phyloP scores from a whole-genome alignment of 2,113 vertebrate genomes.

The Pyrgilauda ruficollis region DNA sequence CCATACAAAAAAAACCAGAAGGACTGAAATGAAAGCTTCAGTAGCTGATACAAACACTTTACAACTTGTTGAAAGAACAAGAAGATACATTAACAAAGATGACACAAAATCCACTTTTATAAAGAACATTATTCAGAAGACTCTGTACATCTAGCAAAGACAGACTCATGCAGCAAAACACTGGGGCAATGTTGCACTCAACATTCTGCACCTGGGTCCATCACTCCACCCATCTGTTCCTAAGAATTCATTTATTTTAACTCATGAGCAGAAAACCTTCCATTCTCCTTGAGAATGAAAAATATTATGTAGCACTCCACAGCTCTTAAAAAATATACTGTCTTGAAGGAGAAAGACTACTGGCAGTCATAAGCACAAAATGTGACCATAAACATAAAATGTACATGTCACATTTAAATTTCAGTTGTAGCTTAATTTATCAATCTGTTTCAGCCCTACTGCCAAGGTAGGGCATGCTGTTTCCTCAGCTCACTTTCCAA shows the following conservation, averaged over 20 bases:
- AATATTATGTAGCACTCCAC: not conserved
- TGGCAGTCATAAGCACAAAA: not conserved
- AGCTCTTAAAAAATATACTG: not conserved
- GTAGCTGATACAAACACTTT: not conserved
- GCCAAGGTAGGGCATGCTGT: not conserved
- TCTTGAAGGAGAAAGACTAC: not conserved
- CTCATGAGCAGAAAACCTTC: not conserved
- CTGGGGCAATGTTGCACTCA: fast-evolving
- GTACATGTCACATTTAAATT: not conserved
- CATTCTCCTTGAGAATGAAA: not conserved
- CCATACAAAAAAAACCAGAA: not conserved
- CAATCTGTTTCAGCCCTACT: not conserved
- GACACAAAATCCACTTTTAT: not conserved
- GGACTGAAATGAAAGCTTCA: not conserved
- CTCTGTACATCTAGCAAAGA: not conserved
- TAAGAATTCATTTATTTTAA: not conserved
- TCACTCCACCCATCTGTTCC: not conserved
- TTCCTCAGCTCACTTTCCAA: not conserved
- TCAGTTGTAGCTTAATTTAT: not conserved
- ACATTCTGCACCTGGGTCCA: not conserved
- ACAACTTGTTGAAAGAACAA: not conserved
- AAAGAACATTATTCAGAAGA: not conserved
- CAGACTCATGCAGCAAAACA: not conserved
- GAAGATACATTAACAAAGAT: not conserved
- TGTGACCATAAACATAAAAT: not conserved